Base-by-base conservation (phyloP, 2,888 invertebrate genomes). In the Seira musarum region DNA sequence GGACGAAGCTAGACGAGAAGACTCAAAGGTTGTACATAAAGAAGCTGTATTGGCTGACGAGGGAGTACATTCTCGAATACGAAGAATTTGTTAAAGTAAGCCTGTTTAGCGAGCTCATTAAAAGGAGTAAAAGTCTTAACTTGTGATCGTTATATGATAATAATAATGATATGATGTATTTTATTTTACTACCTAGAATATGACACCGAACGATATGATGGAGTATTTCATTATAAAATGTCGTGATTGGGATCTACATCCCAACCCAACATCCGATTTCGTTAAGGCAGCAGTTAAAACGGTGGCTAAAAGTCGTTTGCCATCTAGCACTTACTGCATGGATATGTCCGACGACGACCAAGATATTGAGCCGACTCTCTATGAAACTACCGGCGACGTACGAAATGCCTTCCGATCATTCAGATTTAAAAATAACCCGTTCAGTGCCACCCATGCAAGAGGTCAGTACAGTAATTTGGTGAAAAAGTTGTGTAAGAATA, bases 181-280 rank as follows among this genome's bases (percentile, higher is more conserved):
- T 49, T 30, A 66, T 49, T 61, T 60, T n/a, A 13, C 3, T 40
- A 69, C 66, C 5, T 69, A 84, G 84, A 80, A 72, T 25, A 78
- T 86, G 84, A 72, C 82, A 0, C 84, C 85, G 3, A 77, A 73
- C 21, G 86, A 86, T 22, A 30, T 85, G 35, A 69, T 82, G 10
- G 74, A 81, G 10, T 86, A 85, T 57, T 63, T 80, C 3, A 25
- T 84, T 15, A 17, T 35, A n/a, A 25, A 61, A 24, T 35, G 63
- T 8, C 19, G 49, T 10, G 22, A 57, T 1, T 81, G 82, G 82
- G 81, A 83, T n/a, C 2, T 30, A 57, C 5, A 19, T 5, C 57
- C 5, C 57, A 57, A 57, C 57, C 6, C n/a, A 57, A 3, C 67
- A 67, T 15, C 67, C 67, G 8, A 17, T 25, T 40, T 49, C 49